These are phyloP conservation scores for Falco berigora DNA, from an alignment of 2,797 vertebrate genomes.

Conservation along the genomic window DNA sequence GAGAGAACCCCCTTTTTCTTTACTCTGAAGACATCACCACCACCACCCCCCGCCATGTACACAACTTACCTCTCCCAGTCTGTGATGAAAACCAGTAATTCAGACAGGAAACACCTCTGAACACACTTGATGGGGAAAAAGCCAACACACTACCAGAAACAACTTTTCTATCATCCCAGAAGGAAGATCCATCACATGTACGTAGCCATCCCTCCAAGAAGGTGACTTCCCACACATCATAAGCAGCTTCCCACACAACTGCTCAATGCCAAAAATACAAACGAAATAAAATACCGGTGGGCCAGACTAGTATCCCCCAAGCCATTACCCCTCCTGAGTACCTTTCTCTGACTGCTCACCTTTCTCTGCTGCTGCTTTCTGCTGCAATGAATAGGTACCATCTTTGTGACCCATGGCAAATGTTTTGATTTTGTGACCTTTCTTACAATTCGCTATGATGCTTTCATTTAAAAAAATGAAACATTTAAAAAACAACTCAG, in stretches of 20 bases:
- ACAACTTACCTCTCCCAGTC: not conserved
- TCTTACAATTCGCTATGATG: not conserved
- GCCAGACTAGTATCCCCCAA: not conserved
- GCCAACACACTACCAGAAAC: no score
- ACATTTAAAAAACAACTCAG: no score
- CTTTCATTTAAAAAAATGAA: not conserved
- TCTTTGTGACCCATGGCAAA: not conserved
- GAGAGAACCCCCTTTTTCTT: not conserved
- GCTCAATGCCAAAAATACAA: not conserved
- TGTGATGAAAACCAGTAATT: not conserved
- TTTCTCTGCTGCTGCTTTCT: not conserved
- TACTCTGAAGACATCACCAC: not conserved
- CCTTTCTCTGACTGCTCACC: no score
- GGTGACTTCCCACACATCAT: rapidly evolving
- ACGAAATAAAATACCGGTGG: not conserved
- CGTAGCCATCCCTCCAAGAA: not conserved
- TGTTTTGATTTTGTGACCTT: not conserved
- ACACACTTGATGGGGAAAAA: not conserved
- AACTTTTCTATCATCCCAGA: not conserved
- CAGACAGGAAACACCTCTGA: not conserved
- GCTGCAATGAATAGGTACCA: not conserved
- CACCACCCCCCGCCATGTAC: no score
- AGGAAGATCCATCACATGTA: rapidly evolving
- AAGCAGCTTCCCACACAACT: no score
- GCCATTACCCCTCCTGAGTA: no score